Base-by-base conservation (phyloP, 2,113 vertebrate species). In the Lutjanus erythropterus region DNA sequence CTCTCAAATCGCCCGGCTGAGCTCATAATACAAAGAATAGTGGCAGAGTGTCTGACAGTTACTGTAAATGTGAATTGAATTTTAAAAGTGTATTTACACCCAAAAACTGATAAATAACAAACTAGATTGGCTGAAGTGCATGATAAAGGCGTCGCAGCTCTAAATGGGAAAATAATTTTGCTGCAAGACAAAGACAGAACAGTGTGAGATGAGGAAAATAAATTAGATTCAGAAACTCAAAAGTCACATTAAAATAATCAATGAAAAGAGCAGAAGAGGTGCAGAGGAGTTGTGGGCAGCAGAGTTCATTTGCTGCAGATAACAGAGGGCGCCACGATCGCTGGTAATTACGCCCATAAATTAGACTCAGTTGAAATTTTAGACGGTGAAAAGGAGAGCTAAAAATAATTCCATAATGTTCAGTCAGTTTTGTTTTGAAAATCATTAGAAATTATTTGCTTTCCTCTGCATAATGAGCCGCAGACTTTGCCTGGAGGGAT, bases 391-490 rank as follows among this genome's bases (percentile, higher is more conserved):
- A 11, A 25, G 16, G 16, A 56, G 31, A 64, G 46, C 62, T 72
- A 68, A 83, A 88, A 81, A 68, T 65, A 85, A 75, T 56, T 39
- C 44, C 53, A 37, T 65, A 46, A 31, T 62, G 46, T 67, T 88
- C 39, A 4, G 64, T 83, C 69, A 55, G 23, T 74, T 87, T 80
- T 82, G 71, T 78, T 85, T 75, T 76, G 59, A 81, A 74, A 90
- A 82, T 77, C 79, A 85, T 78, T 81, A 73, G 69, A 74, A 60
- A 74, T 87, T 42, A 88, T 90, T 87, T 87, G 71, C 72, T 86
- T 77, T 68, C 59, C 27, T 53, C 62, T 80, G 81, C 75, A 88
- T 85, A 92, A 90, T 85, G 90, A 91, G 77, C 76, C 49, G 7
- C 72, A 59, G 78, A 61, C 42, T 2, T 72, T 27, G 84, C 89